Evolutionary conservation across 53 echinoderm and acorn worm genomes (phyloP).

Genomic region (Temnopleurus reevesii): DNA sequence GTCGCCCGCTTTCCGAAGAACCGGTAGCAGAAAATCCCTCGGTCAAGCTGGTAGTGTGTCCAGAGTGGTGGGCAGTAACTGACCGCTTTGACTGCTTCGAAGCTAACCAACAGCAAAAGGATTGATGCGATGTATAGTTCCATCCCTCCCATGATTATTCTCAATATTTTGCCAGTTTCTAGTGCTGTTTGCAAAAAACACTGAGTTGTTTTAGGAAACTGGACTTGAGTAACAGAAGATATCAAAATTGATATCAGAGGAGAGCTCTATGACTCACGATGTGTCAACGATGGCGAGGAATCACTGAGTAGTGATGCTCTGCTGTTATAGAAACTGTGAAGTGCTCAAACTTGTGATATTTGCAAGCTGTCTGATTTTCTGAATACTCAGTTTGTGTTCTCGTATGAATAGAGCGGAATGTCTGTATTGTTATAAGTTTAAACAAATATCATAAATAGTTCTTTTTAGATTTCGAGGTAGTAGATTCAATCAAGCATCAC

Average conservation of each 20-base stretch:
- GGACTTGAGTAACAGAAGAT: not conserved
- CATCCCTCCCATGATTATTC: not conserved
- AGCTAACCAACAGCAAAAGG: not conserved
- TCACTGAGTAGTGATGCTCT: not conserved
- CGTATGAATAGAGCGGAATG: not conserved
- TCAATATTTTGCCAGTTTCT: not conserved
- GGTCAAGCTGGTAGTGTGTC: slow-evolving; percentile 79
- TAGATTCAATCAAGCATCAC: not conserved
- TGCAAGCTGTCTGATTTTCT: not conserved
- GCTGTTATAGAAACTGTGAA: not conserved
- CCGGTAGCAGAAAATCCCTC: slow-evolving; percentile 76
- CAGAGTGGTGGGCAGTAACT: slow-evolving; percentile 88
- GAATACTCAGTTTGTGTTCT: not conserved
- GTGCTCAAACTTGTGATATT: not conserved
- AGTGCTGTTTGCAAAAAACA: not conserved
- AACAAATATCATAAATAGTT: not conserved
- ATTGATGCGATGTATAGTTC: not conserved
- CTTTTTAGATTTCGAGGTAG: not conserved
- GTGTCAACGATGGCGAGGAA: not conserved
- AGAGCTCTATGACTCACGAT: not conserved
- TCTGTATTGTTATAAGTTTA: not conserved
- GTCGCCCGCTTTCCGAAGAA: slow-evolving; percentile 73
- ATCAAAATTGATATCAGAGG: not conserved
- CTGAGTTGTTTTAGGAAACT: too few relatives aligned
- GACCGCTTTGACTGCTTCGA: slow-evolving; percentile 37